Evolutionary conservation across 2,888 invertebrate genomes (phyloP).

Genomic region (Marronus borbonicus): DNA sequence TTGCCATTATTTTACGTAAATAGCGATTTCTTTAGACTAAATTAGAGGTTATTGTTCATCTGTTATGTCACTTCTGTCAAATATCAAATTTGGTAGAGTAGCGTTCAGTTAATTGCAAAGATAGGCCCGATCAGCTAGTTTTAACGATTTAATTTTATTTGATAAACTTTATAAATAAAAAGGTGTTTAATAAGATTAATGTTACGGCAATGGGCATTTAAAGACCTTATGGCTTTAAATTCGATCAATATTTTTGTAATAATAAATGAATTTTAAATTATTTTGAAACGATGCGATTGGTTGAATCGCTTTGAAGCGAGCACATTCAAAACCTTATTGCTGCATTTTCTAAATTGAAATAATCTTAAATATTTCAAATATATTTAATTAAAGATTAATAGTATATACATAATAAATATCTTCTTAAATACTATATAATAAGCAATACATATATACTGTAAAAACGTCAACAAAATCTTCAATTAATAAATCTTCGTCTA

Average conservation of each 20-base stretch:
- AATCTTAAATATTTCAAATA: not conserved
- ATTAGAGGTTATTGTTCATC: constrained; percentile 55
- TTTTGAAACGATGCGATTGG: too few relatives aligned
- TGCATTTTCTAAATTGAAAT: too few relatives aligned
- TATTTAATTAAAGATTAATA: not conserved
- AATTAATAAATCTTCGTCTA: constrained; percentile 8
- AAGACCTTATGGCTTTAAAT: too few relatives aligned
- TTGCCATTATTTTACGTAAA: constrained; percentile 60
- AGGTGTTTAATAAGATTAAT: too few relatives aligned
- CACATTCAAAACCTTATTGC: too few relatives aligned
- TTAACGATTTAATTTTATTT: too few relatives aligned
- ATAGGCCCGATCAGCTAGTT: too few relatives aligned
- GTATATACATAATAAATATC: not conserved
- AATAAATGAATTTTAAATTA: too few relatives aligned
- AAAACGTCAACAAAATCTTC: constrained; percentile 28
- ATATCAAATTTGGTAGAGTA: constrained; percentile 10
- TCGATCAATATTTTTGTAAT: too few relatives aligned
- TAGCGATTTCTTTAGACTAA: not conserved
- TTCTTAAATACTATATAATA: constrained; percentile 27
- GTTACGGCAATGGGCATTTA: too few relatives aligned
- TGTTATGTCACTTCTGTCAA: constrained; percentile 55
- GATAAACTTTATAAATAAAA: too few relatives aligned
- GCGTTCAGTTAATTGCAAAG: constrained; percentile 1
- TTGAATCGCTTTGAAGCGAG: too few relatives aligned
- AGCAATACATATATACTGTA: constrained; percentile 28